Evolutionary conservation across 2,888 invertebrate species (phyloP).

Genomic region (Eudasyphora cyanicolor): DNA sequence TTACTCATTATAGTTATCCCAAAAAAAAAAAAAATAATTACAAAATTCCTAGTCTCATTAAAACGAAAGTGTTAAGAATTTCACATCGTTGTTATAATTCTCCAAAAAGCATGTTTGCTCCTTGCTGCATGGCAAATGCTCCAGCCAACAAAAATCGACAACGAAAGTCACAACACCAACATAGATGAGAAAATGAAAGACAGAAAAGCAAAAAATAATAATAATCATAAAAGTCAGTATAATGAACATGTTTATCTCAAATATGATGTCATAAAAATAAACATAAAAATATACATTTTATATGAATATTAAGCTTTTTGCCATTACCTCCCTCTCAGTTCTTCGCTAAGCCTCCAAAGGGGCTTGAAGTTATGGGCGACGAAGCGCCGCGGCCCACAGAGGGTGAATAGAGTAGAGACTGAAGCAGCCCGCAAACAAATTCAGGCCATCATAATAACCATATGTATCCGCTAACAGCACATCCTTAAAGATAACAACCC

Average conservation of each 20-base stretch:
- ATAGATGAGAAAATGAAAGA: neutral
- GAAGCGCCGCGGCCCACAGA: no score
- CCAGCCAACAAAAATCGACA: neutral
- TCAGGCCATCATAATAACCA: constrained; percentile 48
- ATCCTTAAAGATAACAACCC: constrained; percentile 48
- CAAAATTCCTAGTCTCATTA: neutral
- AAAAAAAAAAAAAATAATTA: no score
- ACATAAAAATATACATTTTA: constrained; percentile 30
- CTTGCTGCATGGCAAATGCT: neutral
- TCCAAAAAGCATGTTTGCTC: neutral
- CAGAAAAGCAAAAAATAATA: neutral
- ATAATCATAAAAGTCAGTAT: constrained; percentile 39
- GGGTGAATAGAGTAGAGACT: neutral
- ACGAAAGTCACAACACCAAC: no score
- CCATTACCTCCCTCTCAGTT: neutral
- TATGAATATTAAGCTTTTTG: constrained; percentile 11
- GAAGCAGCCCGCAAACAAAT: neutral
- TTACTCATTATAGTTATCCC: neutral
- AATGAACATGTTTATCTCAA: constrained; percentile 45
- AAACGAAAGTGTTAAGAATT: constrained; percentile 4
- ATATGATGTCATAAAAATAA: constrained; percentile 49
- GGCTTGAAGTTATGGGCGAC: neutral
- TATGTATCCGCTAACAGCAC: constrained; percentile 50
- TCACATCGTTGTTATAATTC: neutral
- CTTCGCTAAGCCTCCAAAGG: neutral